Conservation (phyloP, 2,797 vertebrate genomes). For the Gymnoscopelus microlampas region DNA sequence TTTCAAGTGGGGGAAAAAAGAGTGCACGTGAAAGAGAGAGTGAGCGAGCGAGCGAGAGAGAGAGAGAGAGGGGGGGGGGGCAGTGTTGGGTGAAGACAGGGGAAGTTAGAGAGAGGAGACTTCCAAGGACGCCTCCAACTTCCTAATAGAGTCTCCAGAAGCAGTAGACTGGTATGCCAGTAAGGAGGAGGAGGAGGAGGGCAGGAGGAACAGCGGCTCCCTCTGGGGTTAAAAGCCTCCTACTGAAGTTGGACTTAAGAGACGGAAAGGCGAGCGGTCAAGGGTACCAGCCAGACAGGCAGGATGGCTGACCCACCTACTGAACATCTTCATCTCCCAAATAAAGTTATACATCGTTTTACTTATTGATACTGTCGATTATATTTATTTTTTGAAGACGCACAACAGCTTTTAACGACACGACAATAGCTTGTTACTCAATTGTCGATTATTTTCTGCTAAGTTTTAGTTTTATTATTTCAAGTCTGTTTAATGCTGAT, state of each 20-base stretch:
- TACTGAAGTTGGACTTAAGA: slow-evolving; percentile 10
- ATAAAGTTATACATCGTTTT: no score
- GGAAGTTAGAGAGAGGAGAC: slow-evolving; percentile 78
- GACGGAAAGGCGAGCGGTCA: slow-evolving; percentile 39
- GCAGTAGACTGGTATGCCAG: slow-evolving; percentile 47
- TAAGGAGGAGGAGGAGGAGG: slow-evolving; percentile 61
- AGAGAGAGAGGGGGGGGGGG: slow-evolving; percentile 34
- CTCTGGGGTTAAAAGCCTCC: slow-evolving; percentile 59
- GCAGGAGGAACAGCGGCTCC: slow-evolving; percentile 61
- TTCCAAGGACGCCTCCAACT: slow-evolving; percentile 83
- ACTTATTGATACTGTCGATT: no score
- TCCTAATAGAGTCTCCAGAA: slow-evolving; percentile 79
- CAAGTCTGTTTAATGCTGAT: slow-evolving; percentile 8
- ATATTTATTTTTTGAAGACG: no score
- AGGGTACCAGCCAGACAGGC: slow-evolving; percentile 40
- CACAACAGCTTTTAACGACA: no score
- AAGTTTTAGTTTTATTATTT: slow-evolving; percentile 20
- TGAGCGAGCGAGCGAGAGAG: slow-evolving; percentile 41
- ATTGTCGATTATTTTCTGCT: slow-evolving; percentile 18
- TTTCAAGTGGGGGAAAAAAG: slow-evolving; percentile 66
- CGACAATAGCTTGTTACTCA: no score
- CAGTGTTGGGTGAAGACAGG: slow-evolving; percentile 41
- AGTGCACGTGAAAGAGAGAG: slow-evolving; percentile 54
- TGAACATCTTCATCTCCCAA: not conserved
- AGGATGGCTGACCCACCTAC: slow-evolving; percentile 27